Evolutionary conservation across 2,797 vertebrate genomes (phyloP).

Genomic region (Sylvilagus floridanus): DNA sequence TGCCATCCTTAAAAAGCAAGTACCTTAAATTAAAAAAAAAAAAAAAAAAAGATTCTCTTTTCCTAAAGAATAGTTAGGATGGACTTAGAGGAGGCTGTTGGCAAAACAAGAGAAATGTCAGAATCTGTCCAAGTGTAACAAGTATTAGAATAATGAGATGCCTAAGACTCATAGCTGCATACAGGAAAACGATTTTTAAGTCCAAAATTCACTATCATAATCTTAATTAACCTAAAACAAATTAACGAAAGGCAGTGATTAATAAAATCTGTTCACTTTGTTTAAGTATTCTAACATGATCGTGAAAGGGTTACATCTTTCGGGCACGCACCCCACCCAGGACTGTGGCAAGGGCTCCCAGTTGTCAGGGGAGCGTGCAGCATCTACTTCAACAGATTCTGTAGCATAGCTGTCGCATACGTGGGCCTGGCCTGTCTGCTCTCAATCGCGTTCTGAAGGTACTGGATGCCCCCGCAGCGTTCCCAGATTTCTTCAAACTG

Average conservation of each 20-base stretch:
- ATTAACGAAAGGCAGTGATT: slow-evolving; percentile 87
- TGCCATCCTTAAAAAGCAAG: slow-evolving; percentile 66
- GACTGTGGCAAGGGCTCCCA: slow-evolving; percentile 31
- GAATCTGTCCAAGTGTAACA: slow-evolving; percentile 49
- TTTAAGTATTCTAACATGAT: slow-evolving; percentile 86
- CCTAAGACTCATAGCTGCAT: slow-evolving; percentile 57
- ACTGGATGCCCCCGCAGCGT: slow-evolving; percentile 96
- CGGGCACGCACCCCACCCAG: slow-evolving; percentile 87
- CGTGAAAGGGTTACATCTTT: slow-evolving; percentile 72
- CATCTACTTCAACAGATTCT: slow-evolving; percentile 92
- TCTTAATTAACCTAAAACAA: slow-evolving; percentile 85
- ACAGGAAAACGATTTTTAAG: slow-evolving; percentile 78
- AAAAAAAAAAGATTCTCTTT: background rate
- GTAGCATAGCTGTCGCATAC: slow-evolving; percentile 97
- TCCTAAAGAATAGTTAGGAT: background rate
- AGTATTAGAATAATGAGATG: slow-evolving; percentile 65
- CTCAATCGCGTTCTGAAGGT: slow-evolving; percentile 96
- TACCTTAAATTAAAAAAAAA: slow-evolving; percentile 17
- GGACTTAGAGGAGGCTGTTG: slow-evolving; percentile 41
- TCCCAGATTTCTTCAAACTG: slow-evolving; percentile 99
- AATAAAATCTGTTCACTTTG: slow-evolving; percentile 88
- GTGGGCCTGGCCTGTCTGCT: slow-evolving; percentile 96
- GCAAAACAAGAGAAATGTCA: slow-evolving; percentile 56
- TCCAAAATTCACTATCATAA: slow-evolving; percentile 84
- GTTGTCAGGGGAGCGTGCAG: accelerated